phyloP scores from a whole-genome alignment of 2,113 vertebrate genomes.

The Hucho hucho region DNA sequence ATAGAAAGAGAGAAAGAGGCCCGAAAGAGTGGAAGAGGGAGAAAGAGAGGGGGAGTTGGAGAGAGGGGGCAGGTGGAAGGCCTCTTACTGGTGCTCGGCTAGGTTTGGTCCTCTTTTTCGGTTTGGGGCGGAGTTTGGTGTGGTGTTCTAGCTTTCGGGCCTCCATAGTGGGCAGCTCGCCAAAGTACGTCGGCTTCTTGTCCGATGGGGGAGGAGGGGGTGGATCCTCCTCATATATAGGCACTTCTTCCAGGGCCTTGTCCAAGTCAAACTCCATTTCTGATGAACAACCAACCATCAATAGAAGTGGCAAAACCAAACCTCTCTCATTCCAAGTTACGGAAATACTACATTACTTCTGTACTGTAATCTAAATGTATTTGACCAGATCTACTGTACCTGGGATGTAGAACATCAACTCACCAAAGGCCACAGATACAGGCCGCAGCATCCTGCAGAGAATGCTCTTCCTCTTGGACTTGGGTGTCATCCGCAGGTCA shows the following conservation, averaged over 20 bases:
- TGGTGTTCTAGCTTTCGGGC: constrained; percentile 83
- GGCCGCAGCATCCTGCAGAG: constrained; percentile 95
- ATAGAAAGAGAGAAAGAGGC: not conserved
- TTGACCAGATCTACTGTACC: not conserved
- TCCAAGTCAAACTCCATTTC: constrained; percentile 97
- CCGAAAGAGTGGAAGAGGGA: not conserved
- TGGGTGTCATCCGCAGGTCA: constrained; percentile 83
- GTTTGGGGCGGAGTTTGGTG: constrained; percentile 88
- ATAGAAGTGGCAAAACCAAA: not conserved
- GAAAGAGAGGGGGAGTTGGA: not conserved
- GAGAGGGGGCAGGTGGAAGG: not conserved
- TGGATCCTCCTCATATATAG: constrained; percentile 87
- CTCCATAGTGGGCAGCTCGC: constrained; percentile 83
- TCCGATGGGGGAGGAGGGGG: not conserved
- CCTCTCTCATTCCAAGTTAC: not conserved
- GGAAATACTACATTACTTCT: not conserved
- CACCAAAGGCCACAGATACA: constrained; percentile 93
- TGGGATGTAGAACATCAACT: constrained; percentile 36
- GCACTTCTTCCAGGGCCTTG: constrained; percentile 93
- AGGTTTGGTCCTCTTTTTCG: constrained; percentile 84
- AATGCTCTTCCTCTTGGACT: constrained; percentile 95
- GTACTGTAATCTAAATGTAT: not conserved
- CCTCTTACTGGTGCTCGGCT: constrained; percentile 79
- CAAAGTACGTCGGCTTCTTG: constrained; percentile 64
- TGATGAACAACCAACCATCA: constrained; percentile 41